Evolutionary conservation across 2,888 invertebrate genomes (phyloP), one percentile per base, ranked within the genome.

Genomic region (Cordilura impudica): DNA sequence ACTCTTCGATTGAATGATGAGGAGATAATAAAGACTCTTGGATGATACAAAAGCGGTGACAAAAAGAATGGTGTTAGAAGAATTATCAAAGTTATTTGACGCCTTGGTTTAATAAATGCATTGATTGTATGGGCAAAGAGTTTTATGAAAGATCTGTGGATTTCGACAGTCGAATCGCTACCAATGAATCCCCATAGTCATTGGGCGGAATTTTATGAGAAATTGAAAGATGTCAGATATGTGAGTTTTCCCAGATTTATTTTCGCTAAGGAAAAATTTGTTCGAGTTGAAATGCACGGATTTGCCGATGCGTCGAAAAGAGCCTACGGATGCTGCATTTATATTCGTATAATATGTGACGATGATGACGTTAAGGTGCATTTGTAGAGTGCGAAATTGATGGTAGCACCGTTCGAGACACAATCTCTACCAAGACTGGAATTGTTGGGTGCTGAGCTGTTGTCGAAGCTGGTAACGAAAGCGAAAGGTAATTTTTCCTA

Each of bases 71-170:
- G 72, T 72, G 2, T 29, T 67, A 21, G 26, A 61, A 6, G 71
- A 71, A 16, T 23, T 61, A 29, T 45, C 75, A n/a, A 65, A 56
- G 21, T 18, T 79, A 8, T 75, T 79, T 66, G 79, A 75, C 19
- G 75, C 75, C 47, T 76, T n/a, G 79, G 71, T 8, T 29, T 69
- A 12, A 45, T 65, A 12, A 65, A 43, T 26, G 70, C 18, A 14
- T 12, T 66, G 21, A 51, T 72, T 14, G 69, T 72, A 26, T 56
- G 69, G 4, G 72, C 72, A 0, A 78, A 81, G 47, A 69, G 75
- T 29, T 61, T 78, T 16, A 63, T 81, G 58, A 67, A 78, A 47
- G 69, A 75, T 4, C 29, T 79, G 8, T 81, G 77, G 73, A 39
- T 77, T 7, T 23, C 70, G n/a, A 74, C 75, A 29, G 5, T 81